Evolutionary conservation across 2,797 vertebrate genomes (phyloP).

Genomic region (Martes flavigula): DNA sequence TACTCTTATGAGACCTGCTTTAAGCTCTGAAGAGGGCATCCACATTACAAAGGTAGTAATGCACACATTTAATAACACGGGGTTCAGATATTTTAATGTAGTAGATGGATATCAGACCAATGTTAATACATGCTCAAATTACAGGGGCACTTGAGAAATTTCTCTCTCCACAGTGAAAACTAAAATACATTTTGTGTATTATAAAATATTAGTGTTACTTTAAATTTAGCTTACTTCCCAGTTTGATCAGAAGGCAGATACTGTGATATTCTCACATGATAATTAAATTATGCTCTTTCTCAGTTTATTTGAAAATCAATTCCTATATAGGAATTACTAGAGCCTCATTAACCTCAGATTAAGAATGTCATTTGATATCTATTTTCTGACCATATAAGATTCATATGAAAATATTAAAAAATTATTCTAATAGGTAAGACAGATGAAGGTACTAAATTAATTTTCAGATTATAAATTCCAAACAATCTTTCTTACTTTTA

Average conservation of each 20-base stretch:
- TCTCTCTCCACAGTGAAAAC: background rate
- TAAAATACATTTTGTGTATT: constrained; percentile 43
- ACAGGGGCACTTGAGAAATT: background rate
- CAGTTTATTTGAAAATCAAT: constrained; percentile 40
- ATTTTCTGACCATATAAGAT: constrained; percentile 47
- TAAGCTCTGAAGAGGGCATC: background rate
- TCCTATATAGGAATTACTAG: background rate
- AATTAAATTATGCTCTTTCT: background rate
- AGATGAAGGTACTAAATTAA: background rate
- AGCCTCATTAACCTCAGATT: constrained; percentile 46
- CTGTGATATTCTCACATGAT: background rate
- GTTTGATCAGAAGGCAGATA: background rate
- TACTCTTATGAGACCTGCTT: background rate
- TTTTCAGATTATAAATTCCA: constrained; percentile 34
- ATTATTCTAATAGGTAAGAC: constrained; percentile 40
- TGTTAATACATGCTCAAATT: constrained; percentile 5
- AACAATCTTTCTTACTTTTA: constrained; percentile 26
- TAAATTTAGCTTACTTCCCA: constrained; percentile 46
- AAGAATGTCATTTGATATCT: constrained; percentile 4
- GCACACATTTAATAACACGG: background rate
- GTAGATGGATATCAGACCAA: background rate
- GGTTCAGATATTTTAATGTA: background rate
- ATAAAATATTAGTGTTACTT: constrained; percentile 30
- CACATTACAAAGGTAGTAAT: constrained; percentile 15
- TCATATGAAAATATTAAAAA: constrained; percentile 46